Base-by-base conservation (phyloP, 2,888 invertebrate genomes). In the Pseudolycoriella hygida region DNA sequence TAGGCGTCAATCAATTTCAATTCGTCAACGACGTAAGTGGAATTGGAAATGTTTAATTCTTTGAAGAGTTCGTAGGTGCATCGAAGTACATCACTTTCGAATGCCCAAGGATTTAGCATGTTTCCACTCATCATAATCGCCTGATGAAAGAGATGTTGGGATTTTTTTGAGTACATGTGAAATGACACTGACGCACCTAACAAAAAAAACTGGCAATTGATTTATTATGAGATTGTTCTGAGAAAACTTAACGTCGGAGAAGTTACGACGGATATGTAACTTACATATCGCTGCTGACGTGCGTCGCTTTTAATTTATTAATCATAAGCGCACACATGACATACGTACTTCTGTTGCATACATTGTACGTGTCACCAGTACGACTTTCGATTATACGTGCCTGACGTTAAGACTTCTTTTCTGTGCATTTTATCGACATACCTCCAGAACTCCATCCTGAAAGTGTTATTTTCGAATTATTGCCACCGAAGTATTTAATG, bases 381-480 rank as follows among this genome's bases (percentile, higher is more conserved):
- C n/a, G n/a, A n/a, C n/a, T n/a, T n/a, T n/a, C n/a, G n/a, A n/a
- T n/a, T n/a, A n/a, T n/a, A n/a, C n/a, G n/a, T n/a, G n/a, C n/a
- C n/a, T n/a, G n/a, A n/a, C n/a, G n/a, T n/a, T n/a, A n/a, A n/a
- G n/a, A n/a, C n/a, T n/a, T n/a, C n/a, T 25, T 25, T 25, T 25
- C 5, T 25, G 25, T 4, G 8, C 25, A 8, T 25, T 25, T 25
- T 8, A 25, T 25, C 8, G 8, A 25, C 25, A 25, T 25, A 25
- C 25, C 46, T 17, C 50, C 50, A 10, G 50, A 48, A 32, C 47
- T 47, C 47, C 47, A 50, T n/a, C 50, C 50, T 11, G 42, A 38
- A 10, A 49, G 12, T n/a, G 50, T 49, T 12, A 50, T 43, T 39
- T 45, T 17, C n/a, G 40, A 32, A 2, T 30, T 15, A 45, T 50